Base-by-base conservation (phyloP, 1,140 invertebrate species). In the Ctenoplectra terminalis region DNA sequence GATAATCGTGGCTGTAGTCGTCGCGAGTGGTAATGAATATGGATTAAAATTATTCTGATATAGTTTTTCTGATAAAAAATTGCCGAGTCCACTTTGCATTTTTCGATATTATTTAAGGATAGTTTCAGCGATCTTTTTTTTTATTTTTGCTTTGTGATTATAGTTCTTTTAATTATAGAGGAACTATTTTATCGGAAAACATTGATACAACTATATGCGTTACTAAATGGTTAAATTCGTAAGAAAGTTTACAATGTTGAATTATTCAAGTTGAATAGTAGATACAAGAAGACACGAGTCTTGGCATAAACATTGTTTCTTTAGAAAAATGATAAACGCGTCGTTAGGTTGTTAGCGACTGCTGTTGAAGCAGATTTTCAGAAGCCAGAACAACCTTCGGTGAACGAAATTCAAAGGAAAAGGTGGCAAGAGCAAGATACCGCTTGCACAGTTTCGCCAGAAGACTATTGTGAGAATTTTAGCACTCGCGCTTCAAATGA, bases 391-490 rank as follows among this genome's bases (percentile, higher is more conserved):
- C 5, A 26, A 50, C 4, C 50, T 64, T 64, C 60, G 26, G 20
- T 4, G 72, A 63, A 60, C 6, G 73, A 52, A 9, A n/a, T 46
- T 46, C 20, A 15, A 69, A 23, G 23, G 26, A 40, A 56, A 46
- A 31, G 0, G 20, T 54, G 13, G 37, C 26, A 40, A 52, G 3
- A 64, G 23, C 2, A 11, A 37, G 1, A 20, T 0, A n/a, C 5
- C 2, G 73, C 48, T 76, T 56, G 40, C 63, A 52, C 63, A 13
- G n/a, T 34, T 78, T 78, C 75, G n/a, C n/a, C n/a, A 6, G 75
- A 78, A 78, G 7, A 60, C 75, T 70, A 69, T 78, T 70, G 66
- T 34, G 23, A 58, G 52, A 20, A 56, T 69, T 69, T 40, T n/a
- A 52, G 6, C 23, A 20, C 31, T 48, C 15, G 0, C 20, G 1